Base-by-base conservation (phyloP, 2,888 invertebrate species). In the Melanostoma mellinum region DNA sequence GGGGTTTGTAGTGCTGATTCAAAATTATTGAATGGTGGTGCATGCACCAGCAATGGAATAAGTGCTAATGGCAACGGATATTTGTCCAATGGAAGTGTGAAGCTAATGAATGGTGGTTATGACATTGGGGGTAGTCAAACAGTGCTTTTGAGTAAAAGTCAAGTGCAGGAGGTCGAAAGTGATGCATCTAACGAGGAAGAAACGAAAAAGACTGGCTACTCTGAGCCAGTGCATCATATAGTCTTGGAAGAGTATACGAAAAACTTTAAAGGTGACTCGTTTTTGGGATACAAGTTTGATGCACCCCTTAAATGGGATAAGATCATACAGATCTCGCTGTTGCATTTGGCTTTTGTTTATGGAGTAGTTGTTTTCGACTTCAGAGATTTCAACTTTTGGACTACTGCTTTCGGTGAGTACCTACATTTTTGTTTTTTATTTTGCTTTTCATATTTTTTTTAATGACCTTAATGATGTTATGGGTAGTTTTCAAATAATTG, bases 291-390 rank as follows among this genome's bases (percentile, higher is more conserved):
- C 76, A 92, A 93, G 3, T 94, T 94, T 76, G 87, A 92, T 50
- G 93, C 94, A 2, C 93, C 94, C 0, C 90, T 95, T n/a, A 93
- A 93, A 86, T 95, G 95, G 95, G 90, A 89, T 55, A 94, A 94
- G 87, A 91, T 93, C 10, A 91, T 94, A 77, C 89, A 91, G 35
- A 93, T 95, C 52, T 88, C 90, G 2, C 6, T 92, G 6, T 90
- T 94, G 40, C 94, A 94, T 86, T 9, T 93, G 0, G 75, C 92
- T 0, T 91, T 92, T 2, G 0, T 93, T 0, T 86, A 92, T 74
- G 90, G 91, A 73, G 87, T 93, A 4, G 0, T 90, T 4, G 87
- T 88, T n/a, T 91, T 87, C 87, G 87, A 89, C 4, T 10, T 89
- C 77, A 73, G 86, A 4, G 76, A 89, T 50, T 87, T 92, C 82